Conservation (phyloP, 2,888 invertebrate species). For the Gandaritis pyraliata region DNA sequence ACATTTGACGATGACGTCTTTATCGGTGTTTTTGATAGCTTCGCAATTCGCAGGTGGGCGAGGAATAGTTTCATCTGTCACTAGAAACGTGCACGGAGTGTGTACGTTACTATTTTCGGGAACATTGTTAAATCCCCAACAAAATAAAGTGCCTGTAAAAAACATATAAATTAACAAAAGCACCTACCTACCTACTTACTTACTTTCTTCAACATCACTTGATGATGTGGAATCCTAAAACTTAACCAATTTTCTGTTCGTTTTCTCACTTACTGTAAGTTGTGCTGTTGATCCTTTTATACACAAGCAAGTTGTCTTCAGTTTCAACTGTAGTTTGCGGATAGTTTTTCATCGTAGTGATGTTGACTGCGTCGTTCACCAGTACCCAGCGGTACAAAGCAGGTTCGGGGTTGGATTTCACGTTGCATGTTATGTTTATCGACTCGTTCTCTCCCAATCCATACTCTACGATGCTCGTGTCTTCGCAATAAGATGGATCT, state of each 20-base stretch:
- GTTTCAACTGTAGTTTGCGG: slow-evolving; percentile 57
- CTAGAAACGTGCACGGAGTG: slow-evolving; percentile 65
- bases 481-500: slow-evolving; percentile 73
- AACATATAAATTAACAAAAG: background rate
- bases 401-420: slow-evolving; percentile 66
- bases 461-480: slow-evolving; percentile 60
- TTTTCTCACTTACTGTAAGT: slow-evolving; percentile 59
- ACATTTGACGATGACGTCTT: slow-evolving; percentile 66
- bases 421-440: slow-evolving; percentile 70
- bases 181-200: too few relatives aligned
- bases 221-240: too few relatives aligned
- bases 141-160: slow-evolving; percentile 61
- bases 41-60: slow-evolving; percentile 64
- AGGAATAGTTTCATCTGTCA: slow-evolving; percentile 73
- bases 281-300: slow-evolving; percentile 64
- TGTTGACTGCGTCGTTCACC: slow-evolving; percentile 59
- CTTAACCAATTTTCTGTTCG: background rate
- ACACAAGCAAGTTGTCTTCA: slow-evolving; percentile 56
- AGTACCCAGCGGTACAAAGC: slow-evolving; percentile 67
- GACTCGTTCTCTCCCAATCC: slow-evolving; percentile 67
- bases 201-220: too few relatives aligned
- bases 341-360: slow-evolving; percentile 49
- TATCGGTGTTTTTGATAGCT: slow-evolving; percentile 53
- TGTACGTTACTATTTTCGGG: slow-evolving; percentile 46
- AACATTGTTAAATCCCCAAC: slow-evolving; percentile 74